A percentile compares a stretch with the other conserved stretches of the same genome.
These are phyloP conservation scores for Cyanocitta stelleri DNA, from an alignment of 2,113 vertebrate species.

Conservation along the genomic window DNA sequence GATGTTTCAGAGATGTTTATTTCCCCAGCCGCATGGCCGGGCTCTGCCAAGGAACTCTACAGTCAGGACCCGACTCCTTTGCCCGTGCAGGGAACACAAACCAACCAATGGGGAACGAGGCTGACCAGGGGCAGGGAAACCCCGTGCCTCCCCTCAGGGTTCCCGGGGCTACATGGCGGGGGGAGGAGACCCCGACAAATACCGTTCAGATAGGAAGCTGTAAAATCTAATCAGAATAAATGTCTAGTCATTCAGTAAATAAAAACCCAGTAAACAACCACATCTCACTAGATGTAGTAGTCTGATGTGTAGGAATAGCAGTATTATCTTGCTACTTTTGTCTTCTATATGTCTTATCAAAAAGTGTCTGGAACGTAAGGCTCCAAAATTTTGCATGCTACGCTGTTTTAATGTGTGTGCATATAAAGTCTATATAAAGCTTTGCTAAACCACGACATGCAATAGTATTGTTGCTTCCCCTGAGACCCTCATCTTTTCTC, in stretches of 20 bases:
- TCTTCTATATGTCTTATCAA: neutral
- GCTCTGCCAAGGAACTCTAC: too few relatives aligned
- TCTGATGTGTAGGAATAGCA: fast-evolving
- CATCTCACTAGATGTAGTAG: neutral
- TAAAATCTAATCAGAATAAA: neutral
- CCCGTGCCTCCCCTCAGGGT: too few relatives aligned
- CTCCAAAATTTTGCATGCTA: neutral
- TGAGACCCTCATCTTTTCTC: neutral
- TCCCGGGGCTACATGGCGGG: too few relatives aligned
- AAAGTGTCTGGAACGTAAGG: neutral
- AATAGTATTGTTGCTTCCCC: neutral
- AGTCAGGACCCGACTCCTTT: too few relatives aligned
- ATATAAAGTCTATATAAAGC: too few relatives aligned
- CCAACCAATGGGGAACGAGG: too few relatives aligned
- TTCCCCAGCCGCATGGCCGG: too few relatives aligned
- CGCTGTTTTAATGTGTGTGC: neutral
- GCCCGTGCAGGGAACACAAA: too few relatives aligned
- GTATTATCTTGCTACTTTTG: neutral
- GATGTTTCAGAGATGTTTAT: too few relatives aligned
- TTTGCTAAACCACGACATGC: too few relatives aligned
- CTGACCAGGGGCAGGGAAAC: too few relatives aligned
- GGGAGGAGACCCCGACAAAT: too few relatives aligned
- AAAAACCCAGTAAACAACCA: neutral
- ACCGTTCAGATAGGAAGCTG: neutral
- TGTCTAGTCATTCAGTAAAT: neutral